Conservation (phyloP, 2,113 vertebrate genomes). For the Rhipidura dahli region DNA sequence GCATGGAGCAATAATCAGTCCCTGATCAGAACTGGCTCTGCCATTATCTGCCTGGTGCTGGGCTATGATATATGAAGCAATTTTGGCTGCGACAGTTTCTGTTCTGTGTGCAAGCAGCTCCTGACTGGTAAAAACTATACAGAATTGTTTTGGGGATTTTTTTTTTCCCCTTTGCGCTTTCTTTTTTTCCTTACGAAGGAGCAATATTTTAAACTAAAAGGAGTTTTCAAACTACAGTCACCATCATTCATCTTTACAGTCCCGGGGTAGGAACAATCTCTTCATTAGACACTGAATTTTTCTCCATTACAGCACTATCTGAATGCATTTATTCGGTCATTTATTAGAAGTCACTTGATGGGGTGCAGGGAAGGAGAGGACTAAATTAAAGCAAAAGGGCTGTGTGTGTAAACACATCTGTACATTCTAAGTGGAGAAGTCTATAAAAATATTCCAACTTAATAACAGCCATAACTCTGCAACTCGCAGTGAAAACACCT, state of each 20-base stretch:
- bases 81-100: slow-evolving; percentile 59
- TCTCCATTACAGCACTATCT: slow-evolving; percentile 55
- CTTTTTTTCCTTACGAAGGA: neutral
- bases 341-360: slow-evolving; percentile 35
- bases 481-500: neutral
- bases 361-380: neutral
- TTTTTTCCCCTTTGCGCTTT: neutral
- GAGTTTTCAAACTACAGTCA: slow-evolving; percentile 56
- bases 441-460: slow-evolving; percentile 14
- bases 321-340: slow-evolving; percentile 38
- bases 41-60: slow-evolving; percentile 62
- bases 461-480: slow-evolving; percentile 12
- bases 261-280: neutral
- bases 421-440: neutral
- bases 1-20: slow-evolving; percentile 53
- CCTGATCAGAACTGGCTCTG: slow-evolving; percentile 56
- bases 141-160: neutral
- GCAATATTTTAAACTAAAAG: slow-evolving; percentile 64
- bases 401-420: neutral
- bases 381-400: slow-evolving; percentile 22
- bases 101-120: slow-evolving; percentile 6
- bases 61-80: slow-evolving; percentile 68
- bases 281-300: slow-evolving; percentile 59
- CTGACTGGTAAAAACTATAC: slow-evolving; percentile 21
- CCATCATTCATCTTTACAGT: slow-evolving; percentile 58